Conservation (phyloP, 2,113 vertebrate species). For the Climacteris rufus region DNA sequence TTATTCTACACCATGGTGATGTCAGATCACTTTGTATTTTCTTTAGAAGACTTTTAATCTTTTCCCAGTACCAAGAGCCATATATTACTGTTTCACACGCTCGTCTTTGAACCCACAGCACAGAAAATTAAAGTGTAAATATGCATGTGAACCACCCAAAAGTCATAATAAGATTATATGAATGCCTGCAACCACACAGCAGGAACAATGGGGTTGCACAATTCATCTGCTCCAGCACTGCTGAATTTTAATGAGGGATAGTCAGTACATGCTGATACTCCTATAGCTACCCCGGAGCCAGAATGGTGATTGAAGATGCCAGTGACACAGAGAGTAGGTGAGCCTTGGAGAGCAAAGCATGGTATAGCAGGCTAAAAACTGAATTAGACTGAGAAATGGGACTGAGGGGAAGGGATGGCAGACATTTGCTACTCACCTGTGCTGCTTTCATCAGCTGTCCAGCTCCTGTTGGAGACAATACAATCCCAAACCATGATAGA, state of each 20-base stretch:
- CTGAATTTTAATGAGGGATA: conserved; percentile 47
- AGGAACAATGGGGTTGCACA: conserved; percentile 42
- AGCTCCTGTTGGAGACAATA: background rate
- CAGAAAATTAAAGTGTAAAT: conserved; percentile 27
- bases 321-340: background rate
- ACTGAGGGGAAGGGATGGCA: background rate
- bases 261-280: conserved; percentile 28
- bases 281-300: conserved; percentile 8
- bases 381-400: background rate
- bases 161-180: conserved; percentile 29
- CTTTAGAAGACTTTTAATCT: background rate
- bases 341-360: background rate
- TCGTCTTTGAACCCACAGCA: conserved; percentile 15
- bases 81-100: background rate
- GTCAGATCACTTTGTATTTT: background rate
- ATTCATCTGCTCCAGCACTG: background rate
- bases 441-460: background rate
- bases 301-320: conserved; percentile 2
- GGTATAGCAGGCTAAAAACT: background rate
- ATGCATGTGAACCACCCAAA: background rate
- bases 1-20: background rate
- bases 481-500: background rate
- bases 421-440: background rate
- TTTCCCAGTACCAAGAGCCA: background rate
- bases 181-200: conserved; percentile 26